Evolutionary conservation across 1,140 invertebrate species (phyloP).

Genomic region (Popillia japonica): DNA sequence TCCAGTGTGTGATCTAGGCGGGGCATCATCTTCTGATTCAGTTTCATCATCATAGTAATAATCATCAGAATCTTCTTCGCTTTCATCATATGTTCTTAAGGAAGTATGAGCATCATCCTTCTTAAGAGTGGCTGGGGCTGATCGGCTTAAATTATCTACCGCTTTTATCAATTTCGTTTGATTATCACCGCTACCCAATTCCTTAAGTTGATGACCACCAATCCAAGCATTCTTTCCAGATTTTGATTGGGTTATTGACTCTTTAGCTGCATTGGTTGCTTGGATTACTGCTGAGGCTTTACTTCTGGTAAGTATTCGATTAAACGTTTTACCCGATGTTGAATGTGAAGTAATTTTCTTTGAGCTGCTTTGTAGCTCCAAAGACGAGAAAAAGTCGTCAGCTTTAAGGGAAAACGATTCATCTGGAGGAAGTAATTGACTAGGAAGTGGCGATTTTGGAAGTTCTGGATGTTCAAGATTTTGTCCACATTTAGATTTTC

Average conservation of each 20-base stretch:
- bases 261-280: slow-evolving; percentile 49
- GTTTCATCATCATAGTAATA: slow-evolving; percentile 66
- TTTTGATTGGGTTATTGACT: slow-evolving; percentile 59
- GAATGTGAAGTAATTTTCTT: slow-evolving; percentile 62
- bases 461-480: slow-evolving; percentile 55
- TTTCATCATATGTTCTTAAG: slow-evolving; percentile 57
- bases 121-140: slow-evolving; percentile 54
- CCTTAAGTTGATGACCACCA: slow-evolving; percentile 65
- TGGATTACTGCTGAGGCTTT: slow-evolving; percentile 61
- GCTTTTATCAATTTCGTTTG: slow-evolving; percentile 70
- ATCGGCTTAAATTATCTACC: slow-evolving; percentile 66
- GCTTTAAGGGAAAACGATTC: slow-evolving; percentile 70
- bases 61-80: slow-evolving; percentile 64
- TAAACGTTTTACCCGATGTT: slow-evolving; percentile 59
- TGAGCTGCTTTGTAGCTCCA: slow-evolving; percentile 81
- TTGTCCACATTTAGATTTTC: slow-evolving; percentile 71
- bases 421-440: slow-evolving; percentile 51
- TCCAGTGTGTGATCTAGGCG: slow-evolving; percentile 58
- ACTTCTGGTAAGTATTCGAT: slow-evolving; percentile 59
- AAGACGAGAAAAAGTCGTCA: slow-evolving; percentile 84
- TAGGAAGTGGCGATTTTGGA: slow-evolving; percentile 60
- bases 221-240: slow-evolving; percentile 66
- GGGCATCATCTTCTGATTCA: slow-evolving; percentile 65
- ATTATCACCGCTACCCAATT: slow-evolving; percentile 64
- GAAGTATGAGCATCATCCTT: slow-evolving; percentile 56